Base-by-base conservation (phyloP, 2,888 invertebrate species). In the Polia nebulosa region DNA sequence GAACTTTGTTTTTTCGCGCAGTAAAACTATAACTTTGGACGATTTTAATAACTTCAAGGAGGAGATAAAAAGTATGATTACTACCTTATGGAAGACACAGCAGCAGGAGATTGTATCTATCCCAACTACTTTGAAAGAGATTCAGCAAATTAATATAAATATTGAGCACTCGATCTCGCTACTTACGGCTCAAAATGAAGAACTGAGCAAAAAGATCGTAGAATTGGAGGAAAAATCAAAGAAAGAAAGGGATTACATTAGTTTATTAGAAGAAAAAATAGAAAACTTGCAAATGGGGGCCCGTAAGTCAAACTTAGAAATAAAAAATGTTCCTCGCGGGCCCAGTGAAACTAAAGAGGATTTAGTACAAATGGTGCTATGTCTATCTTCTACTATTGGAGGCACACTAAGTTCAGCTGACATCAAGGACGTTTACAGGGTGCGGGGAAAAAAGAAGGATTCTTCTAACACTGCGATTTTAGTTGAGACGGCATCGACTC, bases 191-290 rank as follows among this genome's bases (percentile, higher is more conserved):
- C 58, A 59, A 47, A 34, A 59, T 20, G 58, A 59, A 20, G 58
- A 59, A 49, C 58, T 59, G 2, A 59, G 32, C 8, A 59, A 59
- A 34, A 59, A 59, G 13, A 49, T 59, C 4, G 17, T n/a, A 2
- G 17, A 25, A 47, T 22, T 59, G 1, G 58, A 59, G 36, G 11
- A 15, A 11, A 59, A 59, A 25, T 3, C 60, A 15, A 60, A 29
- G n/a, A 60, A 41, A 15, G 60, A 60, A 1, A 20, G 29, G 25
- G 59, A 59, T 20, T 49, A 59, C 36, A 36, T 49, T 29, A 47
- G 27, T 17, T 25, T 59, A 36, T n/a, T 59, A 13, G 59, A 59
- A 22, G 47, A 59, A 9, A 59, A 59, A 59, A 59, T 59, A 6
- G 58, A 51, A 39, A 39, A 60, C 25, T 29, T 60, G 6, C 60